Base-by-base conservation (phyloP, 2,113 vertebrate genomes). In the Hippocampus guttulatus region DNA sequence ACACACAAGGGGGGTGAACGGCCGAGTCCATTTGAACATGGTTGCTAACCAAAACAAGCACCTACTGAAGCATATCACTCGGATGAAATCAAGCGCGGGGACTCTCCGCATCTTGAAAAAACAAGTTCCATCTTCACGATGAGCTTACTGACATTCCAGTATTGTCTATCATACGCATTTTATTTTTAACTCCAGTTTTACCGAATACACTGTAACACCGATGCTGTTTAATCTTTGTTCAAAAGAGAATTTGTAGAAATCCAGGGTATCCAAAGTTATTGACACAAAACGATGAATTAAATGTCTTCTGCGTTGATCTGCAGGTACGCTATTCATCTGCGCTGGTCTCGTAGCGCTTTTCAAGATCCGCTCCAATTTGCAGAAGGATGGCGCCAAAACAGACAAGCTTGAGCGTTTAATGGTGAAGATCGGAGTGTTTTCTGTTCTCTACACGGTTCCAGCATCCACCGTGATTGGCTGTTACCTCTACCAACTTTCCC, bases 391-490 rank as follows among this genome's bases (percentile, higher is more conserved):
- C 30, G 95, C 97, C 68, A 98, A 99, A 89, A 99, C 97, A 0
- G 97, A 99, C 91, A 98, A 99, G 82, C 88, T 99, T 79, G 97
- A 99, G 84, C 93, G 97, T 49, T 86, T 99, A 52, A 99, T 99
- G 96, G 97, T 99, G 78, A 99, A 99, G 89, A 99, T 99, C 0
- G 97, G 97, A 0, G 96, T 99, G 80, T 99, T 99, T 85, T 99
- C 97, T 0, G 96, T 99, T 47, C 92, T 99, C n/a, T 99, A 99
- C 89, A 99, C 96, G 0, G 97, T 99, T 23, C 97, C 97, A 0
- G 97, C 97, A 0, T 97, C 97, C 0, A 97, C 96, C 7, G 97
- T 99, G 82, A 98, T 99, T 0, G 96, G 95, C 72, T 99, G 97
- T 83, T 99, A 99, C 73, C 95, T 99, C 85, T 99, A 98, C 0